These are phyloP conservation scores for Heptranchias perlo DNA, from an alignment of 2,113 vertebrate genomes.

Conservation along the genomic window DNA sequence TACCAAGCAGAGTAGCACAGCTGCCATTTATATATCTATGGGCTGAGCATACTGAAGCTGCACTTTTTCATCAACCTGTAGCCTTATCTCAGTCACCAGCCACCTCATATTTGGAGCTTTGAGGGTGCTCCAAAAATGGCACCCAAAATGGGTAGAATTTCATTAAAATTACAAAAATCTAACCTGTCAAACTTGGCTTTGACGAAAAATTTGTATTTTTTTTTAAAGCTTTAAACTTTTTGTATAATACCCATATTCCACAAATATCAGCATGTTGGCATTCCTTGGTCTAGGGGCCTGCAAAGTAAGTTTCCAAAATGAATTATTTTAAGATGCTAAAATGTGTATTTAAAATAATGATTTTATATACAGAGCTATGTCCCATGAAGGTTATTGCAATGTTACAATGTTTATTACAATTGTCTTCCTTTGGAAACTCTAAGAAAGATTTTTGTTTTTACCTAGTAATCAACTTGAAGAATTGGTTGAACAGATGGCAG, in stretches of 20 bases:
- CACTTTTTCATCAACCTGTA: not conserved
- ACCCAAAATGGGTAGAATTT: not conserved
- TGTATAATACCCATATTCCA: not conserved
- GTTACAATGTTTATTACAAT: not conserved
- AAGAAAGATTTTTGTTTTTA: conserved; percentile 7
- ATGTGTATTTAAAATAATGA: not conserved
- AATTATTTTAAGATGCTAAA: not conserved
- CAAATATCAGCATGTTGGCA: not conserved
- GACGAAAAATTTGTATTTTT: not conserved
- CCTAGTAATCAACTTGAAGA: conserved; percentile 5
- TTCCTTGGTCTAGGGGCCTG: not conserved
- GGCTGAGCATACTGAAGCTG: not conserved
- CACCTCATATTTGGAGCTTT: not conserved
- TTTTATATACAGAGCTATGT: not conserved
- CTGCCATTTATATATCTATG: too few relatives aligned
- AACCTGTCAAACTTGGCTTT: not conserved
- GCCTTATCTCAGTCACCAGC: not conserved
- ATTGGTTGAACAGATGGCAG: not conserved
- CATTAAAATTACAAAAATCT: not conserved
- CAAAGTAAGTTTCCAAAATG: not conserved
- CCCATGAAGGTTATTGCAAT: conserved; percentile 22
- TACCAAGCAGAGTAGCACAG: not conserved
- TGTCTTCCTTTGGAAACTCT: not conserved
- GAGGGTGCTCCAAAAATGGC: not conserved
- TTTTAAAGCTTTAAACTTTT: not conserved